Base-by-base conservation (phyloP, 2,113 vertebrate species). In the Hippopotamus amphibius region DNA sequence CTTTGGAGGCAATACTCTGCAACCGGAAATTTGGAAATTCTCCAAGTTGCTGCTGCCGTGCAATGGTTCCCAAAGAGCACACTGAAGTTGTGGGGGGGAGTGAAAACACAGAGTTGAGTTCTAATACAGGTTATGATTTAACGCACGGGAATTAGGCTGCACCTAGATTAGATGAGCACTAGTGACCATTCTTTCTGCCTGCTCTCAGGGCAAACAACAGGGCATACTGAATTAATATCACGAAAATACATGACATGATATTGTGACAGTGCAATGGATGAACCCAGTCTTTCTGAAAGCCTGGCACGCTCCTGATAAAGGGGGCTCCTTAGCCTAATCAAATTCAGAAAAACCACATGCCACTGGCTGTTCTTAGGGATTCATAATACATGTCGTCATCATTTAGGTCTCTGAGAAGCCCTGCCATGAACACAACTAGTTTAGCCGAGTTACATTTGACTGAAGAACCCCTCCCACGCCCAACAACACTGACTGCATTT, bases 31-130 rank as follows among this genome's bases (percentile, higher is more conserved):
- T 86, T 71, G 15, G 63, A 71, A 83, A 46, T 6, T n/a, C 26
- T 30, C 19, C 0, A 12, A 43, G 66, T 41, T 2, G 0, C 24
- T 19, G 37, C 46, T 14, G 1, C 10, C 0, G 5, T 6, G 15
- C 30, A 17, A 7, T 21, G 4, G 11, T 55, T 66, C 14, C 22
- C 4, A 3, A 66, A 28, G 14, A 10, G 30, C 53, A 17, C 22
- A 0, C 3, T 13, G 22, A 8, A 22, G 16, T 55, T 28, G 7
- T 2, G 6, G 33, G 6, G 33, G 6, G 26, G 21, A 43, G 2
- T 3, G 13, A 88, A 63, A 14, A 33, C 28, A 57, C 33, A 8
- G 50, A 41, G 17, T 3, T 1, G 9, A 30, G 11, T 13, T 77
- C 22, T 37, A 63, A 11, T 3, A 9, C n/a, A 77, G 85, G 14